A percentile compares a stretch with the other conserved stretches of the same genome.
Conservation (phyloP, 2,797 vertebrate genomes). For the Bradypus variegatus region DNA sequence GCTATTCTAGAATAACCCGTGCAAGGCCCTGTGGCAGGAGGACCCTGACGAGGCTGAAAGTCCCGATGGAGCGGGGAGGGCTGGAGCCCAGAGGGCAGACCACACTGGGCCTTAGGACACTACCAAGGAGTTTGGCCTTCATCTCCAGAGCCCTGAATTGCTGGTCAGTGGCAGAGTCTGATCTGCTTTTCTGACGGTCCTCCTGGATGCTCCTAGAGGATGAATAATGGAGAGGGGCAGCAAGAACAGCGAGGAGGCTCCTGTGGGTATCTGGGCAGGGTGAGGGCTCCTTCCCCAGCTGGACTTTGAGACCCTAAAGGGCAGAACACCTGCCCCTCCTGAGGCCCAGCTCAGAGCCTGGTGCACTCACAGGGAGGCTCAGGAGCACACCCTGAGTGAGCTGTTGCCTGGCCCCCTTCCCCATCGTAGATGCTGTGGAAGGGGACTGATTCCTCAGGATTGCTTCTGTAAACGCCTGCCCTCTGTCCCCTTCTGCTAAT, state of each 20-base stretch:
- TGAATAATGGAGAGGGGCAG: not conserved
- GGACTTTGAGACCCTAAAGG: not conserved
- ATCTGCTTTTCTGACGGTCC: not conserved
- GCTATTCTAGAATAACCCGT: not conserved
- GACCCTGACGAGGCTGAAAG: not conserved
- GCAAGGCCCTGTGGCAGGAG: not conserved
- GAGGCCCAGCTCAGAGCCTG: not conserved
- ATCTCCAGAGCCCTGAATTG: not conserved
- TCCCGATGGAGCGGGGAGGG: not conserved
- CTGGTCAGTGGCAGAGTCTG: not conserved
- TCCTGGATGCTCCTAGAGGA: not conserved
- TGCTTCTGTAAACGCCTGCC: not conserved
- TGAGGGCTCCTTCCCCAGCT: not conserved
- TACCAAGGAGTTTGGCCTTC: not conserved
- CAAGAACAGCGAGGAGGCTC: not conserved
- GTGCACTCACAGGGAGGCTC: not conserved
- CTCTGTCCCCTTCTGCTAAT: not conserved
- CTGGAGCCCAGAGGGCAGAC: not conserved
- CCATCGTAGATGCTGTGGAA: not conserved
- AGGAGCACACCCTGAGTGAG: not conserved
- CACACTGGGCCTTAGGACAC: not conserved
- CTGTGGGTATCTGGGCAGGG: not conserved
- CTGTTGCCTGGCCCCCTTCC: not conserved
- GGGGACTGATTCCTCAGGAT: not conserved
- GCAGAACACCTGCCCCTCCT: not conserved